Evolutionary conservation across 2,797 vertebrate genomes (phyloP).

Genomic region (Poliocrania exsul): DNA sequence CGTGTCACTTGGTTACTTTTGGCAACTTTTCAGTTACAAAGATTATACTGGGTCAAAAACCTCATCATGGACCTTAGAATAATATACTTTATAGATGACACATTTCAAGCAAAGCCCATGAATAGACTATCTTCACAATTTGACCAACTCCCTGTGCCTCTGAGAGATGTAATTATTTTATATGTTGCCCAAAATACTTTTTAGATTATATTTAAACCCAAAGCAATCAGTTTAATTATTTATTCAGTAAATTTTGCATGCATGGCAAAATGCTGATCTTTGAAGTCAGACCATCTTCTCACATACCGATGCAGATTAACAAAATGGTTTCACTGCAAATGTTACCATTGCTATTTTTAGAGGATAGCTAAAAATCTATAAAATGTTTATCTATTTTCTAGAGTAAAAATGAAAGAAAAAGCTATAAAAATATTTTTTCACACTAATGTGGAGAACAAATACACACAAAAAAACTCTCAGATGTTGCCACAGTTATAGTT

Average conservation of each 20-base stretch:
- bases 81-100: neutral
- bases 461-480: neutral
- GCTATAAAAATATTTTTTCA: neutral
- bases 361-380: neutral
- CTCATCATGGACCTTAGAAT: neutral
- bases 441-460: neutral
- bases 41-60: neutral
- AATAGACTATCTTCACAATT: neutral
- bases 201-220: neutral
- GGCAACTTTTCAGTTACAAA: neutral
- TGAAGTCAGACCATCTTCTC: neutral
- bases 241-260: neutral
- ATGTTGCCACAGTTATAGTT: neutral
- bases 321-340: neutral
- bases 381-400: neutral
- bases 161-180: neutral
- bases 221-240: neutral
- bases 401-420: neutral
- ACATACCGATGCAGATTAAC: neutral
- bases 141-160: neutral
- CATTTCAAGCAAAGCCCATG: neutral
- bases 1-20: neutral
- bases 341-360: neutral
- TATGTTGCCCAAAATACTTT: neutral
- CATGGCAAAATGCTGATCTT: neutral